Base-by-base conservation (phyloP, 2,113 vertebrate genomes). In the Eidolon helvum region DNA sequence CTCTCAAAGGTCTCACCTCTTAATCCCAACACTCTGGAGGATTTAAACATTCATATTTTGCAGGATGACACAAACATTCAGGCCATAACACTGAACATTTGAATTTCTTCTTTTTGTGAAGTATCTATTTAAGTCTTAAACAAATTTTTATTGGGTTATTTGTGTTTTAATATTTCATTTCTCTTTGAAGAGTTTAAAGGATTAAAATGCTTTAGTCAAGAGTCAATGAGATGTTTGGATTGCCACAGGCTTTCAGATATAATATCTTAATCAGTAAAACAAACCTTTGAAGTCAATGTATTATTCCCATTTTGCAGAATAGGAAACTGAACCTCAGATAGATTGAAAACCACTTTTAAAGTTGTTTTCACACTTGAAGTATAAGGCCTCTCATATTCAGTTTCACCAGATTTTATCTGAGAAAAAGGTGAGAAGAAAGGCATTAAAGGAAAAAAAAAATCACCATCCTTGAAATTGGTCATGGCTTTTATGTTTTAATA, bases 81-180 rank as follows among this genome's bases (percentile, higher is more conserved):
- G 19, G 26, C 16, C 26, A 50, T 59, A 59, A 38, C 33, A 71
- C 0, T 79, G 40, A 69, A 30, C 53, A 40, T 79, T 74, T 63
- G 33, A 92, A 59, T 94, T 48, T 83, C 30, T 92, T 92, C 38
- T 84, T 78, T 86, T 71, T 65, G n/a, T 86, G 24, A 92, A 59
- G 18, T 66, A 10, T 40, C 24, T 84, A 0, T 45, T 50, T 48
- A 90, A 40, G 12, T 86, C 30, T 78, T 77, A 79, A 74, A 38
- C 6, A 15, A 19, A 5, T 53, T 61, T 87, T 90, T 43, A 21
- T 84, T 72, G 48, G 8, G 7, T 80, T 68, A 68, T 26, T 96
- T 89, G 19, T 77, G 38, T 78, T 66, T 92, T 66, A 59, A 26
- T 14, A 48, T 82, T 90, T 95, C 11, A 66, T 90, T 96, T 94